Base-by-base conservation (phyloP, 2,797 vertebrate species). In the Taenioides sp. region DNA sequence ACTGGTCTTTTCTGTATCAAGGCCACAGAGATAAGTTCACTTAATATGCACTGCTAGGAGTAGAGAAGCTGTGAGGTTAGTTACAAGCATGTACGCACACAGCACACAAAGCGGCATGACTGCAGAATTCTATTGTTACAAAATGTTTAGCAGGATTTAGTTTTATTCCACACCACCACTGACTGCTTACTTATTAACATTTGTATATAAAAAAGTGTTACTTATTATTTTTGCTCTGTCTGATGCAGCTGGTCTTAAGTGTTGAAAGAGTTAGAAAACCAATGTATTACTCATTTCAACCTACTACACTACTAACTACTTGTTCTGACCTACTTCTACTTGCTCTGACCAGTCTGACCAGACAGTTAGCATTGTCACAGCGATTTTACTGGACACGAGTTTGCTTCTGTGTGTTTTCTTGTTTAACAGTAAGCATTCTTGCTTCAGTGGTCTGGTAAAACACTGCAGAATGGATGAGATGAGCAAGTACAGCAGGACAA, bases 211-310 rank as follows among this genome's bases (percentile, higher is more conserved):
- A 90, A 89, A 90, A 88, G 78, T 90, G 88, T 85, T 83, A 67
- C 69, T 77, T 70, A 70, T 78, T 37, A 59, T 68, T 63, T 47
- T 67, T 78, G 71, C 78, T 67, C 65, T 84, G 86, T 66, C 84
- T 80, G 80, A 76, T 86, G 70, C 71, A 87, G 79, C 86, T 82
- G 89, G 86, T 82, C 78, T 79, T 82, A 80, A 74, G 73, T 83
- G 90, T 86, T 88, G 87, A 93, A 87, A 85, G 93, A 94, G 94
- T 92, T 89, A 87, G 84, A 91, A 94, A 95, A 94, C 94, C 90
- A 94, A 94, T 95, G 93, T 95, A 94, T 88, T 89, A 92, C 93
- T 93, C 94, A 91, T 89, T 81, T 93, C 91, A 92, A 93, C 88
- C 85, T 82, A 81, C 74, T 50, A 88, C 84, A 89, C 91, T 90